phyloP scores from a whole-genome alignment of 2,113 vertebrate species.

The Burhinus oedicnemus region DNA sequence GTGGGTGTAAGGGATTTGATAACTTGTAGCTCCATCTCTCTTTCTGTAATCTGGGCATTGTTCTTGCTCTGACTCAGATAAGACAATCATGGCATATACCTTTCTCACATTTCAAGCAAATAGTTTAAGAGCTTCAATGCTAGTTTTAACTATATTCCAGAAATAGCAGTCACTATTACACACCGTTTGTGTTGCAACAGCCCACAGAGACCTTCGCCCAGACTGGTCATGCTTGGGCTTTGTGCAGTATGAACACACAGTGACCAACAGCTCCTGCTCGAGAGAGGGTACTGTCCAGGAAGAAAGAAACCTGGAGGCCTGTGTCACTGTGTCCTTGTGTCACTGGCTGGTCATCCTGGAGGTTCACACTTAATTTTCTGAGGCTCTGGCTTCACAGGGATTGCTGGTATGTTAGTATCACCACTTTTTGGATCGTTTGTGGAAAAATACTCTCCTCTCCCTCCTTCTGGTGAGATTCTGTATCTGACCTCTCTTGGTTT shows the following conservation, averaged over 20 bases:
- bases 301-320: not conserved
- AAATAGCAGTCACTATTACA: not conserved
- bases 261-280: not conserved
- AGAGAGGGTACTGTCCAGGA: not conserved
- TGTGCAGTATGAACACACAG: not conserved
- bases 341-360: not conserved
- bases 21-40: not conserved
- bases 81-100: not conserved
- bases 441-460: not conserved
- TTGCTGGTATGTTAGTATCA: not conserved
- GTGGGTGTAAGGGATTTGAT: not conserved
- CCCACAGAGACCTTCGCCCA: not conserved
- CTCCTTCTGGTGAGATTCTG: not conserved
- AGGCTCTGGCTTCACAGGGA: not conserved
- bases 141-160: not conserved
- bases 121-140: not conserved
- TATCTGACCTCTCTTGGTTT: not conserved
- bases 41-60: not conserved
- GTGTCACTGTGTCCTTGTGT: not conserved
- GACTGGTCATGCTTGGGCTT: not conserved
- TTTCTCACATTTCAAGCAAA: not conserved
- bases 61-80: not conserved
- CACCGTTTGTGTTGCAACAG: not conserved
- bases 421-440: not conserved
- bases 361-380: not conserved